Percentiles rank a stretch among this genome's conserved stretches.
Conservation (phyloP, 2,113 vertebrate species). For the Stercorarius parasiticus region DNA sequence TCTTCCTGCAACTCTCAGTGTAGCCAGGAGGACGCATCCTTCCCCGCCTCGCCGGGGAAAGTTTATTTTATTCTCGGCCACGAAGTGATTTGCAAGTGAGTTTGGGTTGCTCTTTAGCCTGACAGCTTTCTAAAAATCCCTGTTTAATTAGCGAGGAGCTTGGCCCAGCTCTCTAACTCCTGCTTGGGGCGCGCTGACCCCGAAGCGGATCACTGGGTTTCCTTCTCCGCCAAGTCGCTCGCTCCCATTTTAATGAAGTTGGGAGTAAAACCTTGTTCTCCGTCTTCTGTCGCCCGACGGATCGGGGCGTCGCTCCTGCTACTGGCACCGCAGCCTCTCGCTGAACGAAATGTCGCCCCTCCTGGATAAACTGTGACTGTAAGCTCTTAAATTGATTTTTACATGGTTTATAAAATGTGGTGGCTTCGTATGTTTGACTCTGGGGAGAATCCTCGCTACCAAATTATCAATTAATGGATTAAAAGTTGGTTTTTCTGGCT, state of each 20-base stretch:
- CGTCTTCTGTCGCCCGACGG: rapidly evolving
- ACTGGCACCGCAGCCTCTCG: background rate
- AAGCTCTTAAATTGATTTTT: background rate
- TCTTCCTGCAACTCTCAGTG: background rate
- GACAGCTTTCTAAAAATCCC: background rate
- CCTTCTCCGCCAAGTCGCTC: background rate
- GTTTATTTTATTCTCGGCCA: background rate
- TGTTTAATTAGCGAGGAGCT: background rate
- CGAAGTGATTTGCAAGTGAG: background rate
- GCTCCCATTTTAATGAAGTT: background rate
- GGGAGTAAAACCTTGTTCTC: background rate
- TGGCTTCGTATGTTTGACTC: rapidly evolving
- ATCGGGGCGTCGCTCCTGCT: background rate
- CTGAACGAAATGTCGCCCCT: too few species aligned
- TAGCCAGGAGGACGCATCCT: background rate
- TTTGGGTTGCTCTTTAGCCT: background rate
- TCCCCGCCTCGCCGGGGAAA: background rate
- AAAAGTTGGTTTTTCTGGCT: background rate
- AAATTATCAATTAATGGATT: too few species aligned
- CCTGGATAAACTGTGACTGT: too few species aligned
- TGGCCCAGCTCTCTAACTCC: too few species aligned
- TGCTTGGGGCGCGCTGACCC: background rate
- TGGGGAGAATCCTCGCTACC: rapidly evolving
- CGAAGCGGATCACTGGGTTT: rapidly evolving
- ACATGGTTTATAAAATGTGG: rapidly evolving